phyloP scores from a whole-genome alignment of 2,113 vertebrate species.

The Rynchops niger region DNA sequence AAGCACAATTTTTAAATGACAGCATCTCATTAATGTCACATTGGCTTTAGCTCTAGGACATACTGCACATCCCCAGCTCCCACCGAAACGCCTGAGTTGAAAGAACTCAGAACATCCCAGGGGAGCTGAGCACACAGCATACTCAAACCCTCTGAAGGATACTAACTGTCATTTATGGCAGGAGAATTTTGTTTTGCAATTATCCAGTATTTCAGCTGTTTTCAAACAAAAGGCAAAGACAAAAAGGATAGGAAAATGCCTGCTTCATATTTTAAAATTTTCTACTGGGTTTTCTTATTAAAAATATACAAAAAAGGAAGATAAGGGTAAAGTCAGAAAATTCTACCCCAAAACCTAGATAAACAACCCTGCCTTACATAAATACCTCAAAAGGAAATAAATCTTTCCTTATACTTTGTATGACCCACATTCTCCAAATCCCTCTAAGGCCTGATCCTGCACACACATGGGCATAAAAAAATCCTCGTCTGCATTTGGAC shows the following conservation, averaged over 20 bases:
- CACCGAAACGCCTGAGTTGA: constrained; percentile 34
- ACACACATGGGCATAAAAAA: background rate
- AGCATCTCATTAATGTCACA: constrained; percentile 58
- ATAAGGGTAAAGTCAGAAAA: background rate
- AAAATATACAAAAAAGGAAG: background rate
- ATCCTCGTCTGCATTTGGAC: background rate
- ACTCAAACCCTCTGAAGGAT: background rate
- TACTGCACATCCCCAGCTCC: constrained; percentile 13
- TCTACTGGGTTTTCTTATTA: background rate
- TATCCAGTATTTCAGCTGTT: background rate
- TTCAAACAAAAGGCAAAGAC: background rate
- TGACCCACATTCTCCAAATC: background rate
- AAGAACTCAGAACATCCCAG: constrained; percentile 27
- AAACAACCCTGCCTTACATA: background rate
- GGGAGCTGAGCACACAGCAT: background rate
- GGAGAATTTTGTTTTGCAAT: background rate
- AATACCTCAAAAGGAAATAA: background rate
- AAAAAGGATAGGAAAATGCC: background rate
- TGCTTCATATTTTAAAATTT: background rate
- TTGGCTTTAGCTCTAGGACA: background rate
- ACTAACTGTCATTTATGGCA: background rate
- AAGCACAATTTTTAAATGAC: constrained; percentile 23
- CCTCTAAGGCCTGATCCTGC: background rate
- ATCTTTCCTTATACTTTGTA: background rate
- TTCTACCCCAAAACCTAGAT: background rate